Base-by-base conservation (phyloP, 2,797 vertebrate genomes). In the Coregonus suidteri region DNA sequence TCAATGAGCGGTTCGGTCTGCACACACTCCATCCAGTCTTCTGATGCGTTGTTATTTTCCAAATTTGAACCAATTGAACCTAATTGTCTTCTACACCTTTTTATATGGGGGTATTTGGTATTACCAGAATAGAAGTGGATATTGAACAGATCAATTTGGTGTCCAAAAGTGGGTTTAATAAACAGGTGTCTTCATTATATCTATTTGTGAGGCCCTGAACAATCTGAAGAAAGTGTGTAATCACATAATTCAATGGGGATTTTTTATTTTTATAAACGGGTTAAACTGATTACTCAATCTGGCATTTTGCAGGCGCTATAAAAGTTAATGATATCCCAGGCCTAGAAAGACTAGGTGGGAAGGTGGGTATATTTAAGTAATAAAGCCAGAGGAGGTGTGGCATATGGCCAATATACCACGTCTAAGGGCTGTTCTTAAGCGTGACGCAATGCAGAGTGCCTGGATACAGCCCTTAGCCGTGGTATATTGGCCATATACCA, bases 1-100 rank as follows among this genome's bases (percentile, higher is more conserved):
- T 71, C 47, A 71, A 71, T 67, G 65, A 67, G 34, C 59, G 20
- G 76, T 31, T n/a, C 62, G 73, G 62, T 66, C 66, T 56, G 65
- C 41, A 47, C 67, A 67, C 59, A 56, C 9, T 56, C 15, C 11
- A 56, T 56, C 54, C 54, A 30, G 59, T 64, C 59, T 25, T 59
- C 56, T 20, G 56, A 59, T n/a, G n/a, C n/a, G 18, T 59, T n/a
- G 56, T n/a, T 6, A 59, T 59, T 59, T 9, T 59, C 56, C 6
- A 20, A 3, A 20, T 59, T 9, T 59, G 18, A 59, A n/a, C 54
- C 54, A 7, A 59, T 59, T 59, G 54, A n/a, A 20, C 56, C 5
- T 9, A 59, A 59, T 59, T 20, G 56, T 59, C 5, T 59, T 59
- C 18, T n/a, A 47, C 41, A 2, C 18, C 16, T 59, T 59, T 59